Evolutionary conservation across 1,140 invertebrate species (phyloP), one percentile per base, ranked within the genome.

Genomic region (Sycophila sp.): DNA sequence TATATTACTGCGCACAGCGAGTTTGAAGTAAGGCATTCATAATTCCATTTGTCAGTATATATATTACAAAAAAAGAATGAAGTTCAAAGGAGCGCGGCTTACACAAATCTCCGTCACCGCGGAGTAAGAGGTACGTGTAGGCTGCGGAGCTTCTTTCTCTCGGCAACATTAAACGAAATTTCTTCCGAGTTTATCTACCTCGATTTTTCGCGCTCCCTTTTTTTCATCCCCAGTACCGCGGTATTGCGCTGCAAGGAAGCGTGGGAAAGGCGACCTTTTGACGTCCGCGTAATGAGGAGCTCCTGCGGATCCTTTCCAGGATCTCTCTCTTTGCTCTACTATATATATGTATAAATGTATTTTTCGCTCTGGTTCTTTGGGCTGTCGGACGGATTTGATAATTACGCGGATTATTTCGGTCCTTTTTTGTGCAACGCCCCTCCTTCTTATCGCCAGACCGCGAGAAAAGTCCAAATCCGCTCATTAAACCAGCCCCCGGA

Each of bases 321-420:
- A 81, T 78, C 63, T 60, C n/a, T n/a, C n/a, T n/a, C n/a, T n/a
- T n/a, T n/a, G n/a, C n/a, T n/a, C n/a, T n/a, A n/a, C n/a, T n/a
- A n/a, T n/a, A n/a, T n/a, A n/a, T n/a, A n/a, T n/a, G n/a, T n/a
- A n/a, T n/a, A n/a, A 36, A n/a, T 45, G 64, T 58, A 8, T 71
- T 73, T 32, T 36, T 40, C 22, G 11, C 30, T 59, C 38, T 36
- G 15, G 36, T 13, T 0, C n/a, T 30, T 55, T 6, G 34, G 2
- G 58, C 17, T 26, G 26, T n/a, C 38, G 40, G 15, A 42, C 17
- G 79, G 81, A 86, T 85, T 86, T 85, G 80, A 86, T 85, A 86
- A 86, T 86, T 85, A 85, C 77, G 80, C 79, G 80, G 79, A 85
- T 86, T 85, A 86, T 85, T 83, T 82, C 60, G 78, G 77, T n/a